These are phyloP conservation scores for Propithecus perrieri DNA, from an alignment of 2,797 vertebrate species.

Conservation along the genomic window DNA sequence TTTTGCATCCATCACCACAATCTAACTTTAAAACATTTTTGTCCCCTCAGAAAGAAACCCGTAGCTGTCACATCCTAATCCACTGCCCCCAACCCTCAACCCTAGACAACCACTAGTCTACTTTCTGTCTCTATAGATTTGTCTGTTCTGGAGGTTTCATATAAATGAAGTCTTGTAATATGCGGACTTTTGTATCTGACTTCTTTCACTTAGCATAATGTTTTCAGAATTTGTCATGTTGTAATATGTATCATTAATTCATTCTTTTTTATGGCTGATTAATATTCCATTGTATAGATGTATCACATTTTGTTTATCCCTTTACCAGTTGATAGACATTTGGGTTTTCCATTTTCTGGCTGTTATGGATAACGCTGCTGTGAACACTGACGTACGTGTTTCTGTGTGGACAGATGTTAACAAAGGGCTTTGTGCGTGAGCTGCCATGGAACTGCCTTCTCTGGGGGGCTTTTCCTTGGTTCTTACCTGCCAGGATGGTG, in stretches of 20 bases:
- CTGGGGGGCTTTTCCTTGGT: too few relatives aligned
- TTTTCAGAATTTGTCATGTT: not conserved
- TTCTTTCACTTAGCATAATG: not conserved
- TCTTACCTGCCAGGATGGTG: not conserved
- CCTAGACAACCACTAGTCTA: not conserved
- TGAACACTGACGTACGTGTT: not conserved
- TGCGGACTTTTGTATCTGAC: not conserved
- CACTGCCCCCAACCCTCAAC: too few relatives aligned
- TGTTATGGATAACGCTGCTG: not conserved
- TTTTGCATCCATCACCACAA: not conserved
- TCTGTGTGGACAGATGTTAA: not conserved
- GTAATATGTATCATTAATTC: too few relatives aligned
- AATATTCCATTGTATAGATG: accelerated
- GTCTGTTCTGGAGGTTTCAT: not conserved
- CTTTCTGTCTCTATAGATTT: not conserved
- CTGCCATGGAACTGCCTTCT: not conserved
- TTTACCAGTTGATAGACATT: not conserved
- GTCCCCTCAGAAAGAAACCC: not conserved
- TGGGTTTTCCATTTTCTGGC: not conserved
- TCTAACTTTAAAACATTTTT: conserved; percentile 5
- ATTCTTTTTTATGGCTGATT: not conserved
- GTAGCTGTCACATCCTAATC: not conserved
- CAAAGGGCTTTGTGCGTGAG: not conserved
- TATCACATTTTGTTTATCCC: not conserved
- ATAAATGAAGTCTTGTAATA: accelerated